Conservation (phyloP, 2,797 vertebrate species). For the Sebastes taczanowskii region DNA sequence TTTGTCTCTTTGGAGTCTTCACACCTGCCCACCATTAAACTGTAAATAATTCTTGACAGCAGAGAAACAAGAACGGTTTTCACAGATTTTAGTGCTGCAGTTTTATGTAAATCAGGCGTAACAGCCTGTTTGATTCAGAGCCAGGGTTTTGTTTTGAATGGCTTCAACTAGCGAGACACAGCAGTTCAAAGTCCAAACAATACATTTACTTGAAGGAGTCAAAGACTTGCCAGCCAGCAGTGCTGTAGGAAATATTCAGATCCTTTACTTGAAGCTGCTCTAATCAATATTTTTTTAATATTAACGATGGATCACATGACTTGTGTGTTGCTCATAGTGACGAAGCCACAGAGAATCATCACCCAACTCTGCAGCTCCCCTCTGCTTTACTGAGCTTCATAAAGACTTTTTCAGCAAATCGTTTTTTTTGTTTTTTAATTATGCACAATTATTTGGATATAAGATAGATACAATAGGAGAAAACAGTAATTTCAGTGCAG, state of each 20-base stretch:
- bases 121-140: background rate
- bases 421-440: no score
- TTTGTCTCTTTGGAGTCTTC: background rate
- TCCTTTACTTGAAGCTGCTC: background rate
- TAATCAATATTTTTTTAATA: background rate
- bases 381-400: background rate
- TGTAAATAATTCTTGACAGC: background rate
- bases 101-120: background rate
- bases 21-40: background rate
- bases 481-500: no score
- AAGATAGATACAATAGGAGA: no score
- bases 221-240: background rate
- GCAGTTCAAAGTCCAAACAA: background rate
- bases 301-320: background rate
- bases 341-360: background rate
- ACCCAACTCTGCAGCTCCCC: background rate
- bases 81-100: background rate
- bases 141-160: conserved; percentile 10
- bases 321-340: background rate
- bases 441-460: no score
- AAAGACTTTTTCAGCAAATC: background rate
- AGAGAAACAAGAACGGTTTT: background rate
- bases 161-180: background rate
- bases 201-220: background rate
- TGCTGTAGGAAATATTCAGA: background rate